Conservation (phyloP, 2,797 vertebrate species). For the Oreochromis mossambicus region DNA sequence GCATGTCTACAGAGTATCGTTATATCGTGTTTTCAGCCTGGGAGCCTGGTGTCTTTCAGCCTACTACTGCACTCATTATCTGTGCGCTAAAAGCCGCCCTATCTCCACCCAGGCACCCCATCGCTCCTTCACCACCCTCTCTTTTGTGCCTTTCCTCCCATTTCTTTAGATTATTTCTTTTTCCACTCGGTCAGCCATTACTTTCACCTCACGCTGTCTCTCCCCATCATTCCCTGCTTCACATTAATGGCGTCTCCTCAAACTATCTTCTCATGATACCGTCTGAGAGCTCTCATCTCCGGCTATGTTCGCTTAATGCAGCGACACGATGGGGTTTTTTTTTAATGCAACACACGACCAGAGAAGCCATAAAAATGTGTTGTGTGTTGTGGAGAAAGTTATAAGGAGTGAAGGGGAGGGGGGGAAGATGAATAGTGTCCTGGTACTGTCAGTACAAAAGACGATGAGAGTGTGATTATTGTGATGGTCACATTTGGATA, state of each 20-base stretch:
- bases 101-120: constrained; percentile 19
- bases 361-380: constrained; percentile 8
- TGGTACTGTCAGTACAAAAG: constrained; percentile 61
- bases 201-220: neutral
- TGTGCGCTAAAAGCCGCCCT: constrained; percentile 20
- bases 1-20: neutral
- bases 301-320: neutral
- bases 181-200: constrained; percentile 2
- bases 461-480: constrained; percentile 44
- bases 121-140: constrained; percentile 28
- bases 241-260: neutral
- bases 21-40: neutral
- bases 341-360: neutral
- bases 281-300: neutral
- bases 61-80: constrained; percentile 23
- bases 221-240: neutral
- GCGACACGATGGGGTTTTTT: rapidly evolving
- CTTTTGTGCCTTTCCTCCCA: constrained; percentile 6
- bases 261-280: neutral
- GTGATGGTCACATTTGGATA: constrained; percentile 40
- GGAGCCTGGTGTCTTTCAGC: neutral
- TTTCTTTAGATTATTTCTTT: constrained; percentile 42
- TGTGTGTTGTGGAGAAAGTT: neutral
- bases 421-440: constrained; percentile 48
- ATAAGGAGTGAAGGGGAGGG: neutral